Conservation (phyloP, 2,797 vertebrate genomes). For the Gymnothorax reevesii region DNA sequence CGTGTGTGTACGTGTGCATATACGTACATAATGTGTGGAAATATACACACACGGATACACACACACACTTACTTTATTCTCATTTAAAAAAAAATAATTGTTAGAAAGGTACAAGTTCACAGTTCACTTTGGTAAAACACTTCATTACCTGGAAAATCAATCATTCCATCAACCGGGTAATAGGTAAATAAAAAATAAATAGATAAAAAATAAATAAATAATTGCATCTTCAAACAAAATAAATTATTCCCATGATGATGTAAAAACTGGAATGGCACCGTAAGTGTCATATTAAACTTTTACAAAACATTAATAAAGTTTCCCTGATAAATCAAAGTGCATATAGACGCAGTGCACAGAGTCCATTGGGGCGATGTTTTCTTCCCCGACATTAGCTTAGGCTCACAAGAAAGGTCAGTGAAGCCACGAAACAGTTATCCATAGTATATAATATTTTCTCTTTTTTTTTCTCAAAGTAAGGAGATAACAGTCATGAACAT, state of each 20-base stretch:
- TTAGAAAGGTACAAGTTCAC: slow-evolving; percentile 93
- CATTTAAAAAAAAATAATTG: slow-evolving; percentile 86
- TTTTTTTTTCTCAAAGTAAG: slow-evolving; percentile 75
- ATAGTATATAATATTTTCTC: slow-evolving; percentile 84
- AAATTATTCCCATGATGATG: slow-evolving; percentile 79
- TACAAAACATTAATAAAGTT: slow-evolving; percentile 99
- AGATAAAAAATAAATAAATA: slow-evolving; percentile 71
- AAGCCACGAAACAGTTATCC: slow-evolving; percentile 89
- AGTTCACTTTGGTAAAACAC: slow-evolving; percentile 99
- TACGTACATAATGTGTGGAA: neutral
- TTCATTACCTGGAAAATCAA: slow-evolving; percentile 82
- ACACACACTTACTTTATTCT: slow-evolving; percentile 74
- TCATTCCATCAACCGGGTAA: slow-evolving; percentile 74
- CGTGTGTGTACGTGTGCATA: neutral
- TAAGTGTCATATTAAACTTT: slow-evolving; percentile 96
- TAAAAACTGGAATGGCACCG: slow-evolving; percentile 92
- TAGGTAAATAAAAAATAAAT: slow-evolving; percentile 51
- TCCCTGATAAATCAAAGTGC: slow-evolving; percentile 99
- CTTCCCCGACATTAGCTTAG: slow-evolving; percentile 71
- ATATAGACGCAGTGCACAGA: slow-evolving; percentile 96
- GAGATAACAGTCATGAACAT: slow-evolving; percentile 98
- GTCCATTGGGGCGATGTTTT: slow-evolving; percentile 81
- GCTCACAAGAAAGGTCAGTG: slow-evolving; percentile 82
- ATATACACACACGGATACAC: neutral
- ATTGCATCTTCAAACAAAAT: slow-evolving; percentile 74